Evolutionary conservation across 2,113 vertebrate genomes (phyloP), one percentile per base, ranked within the genome.

Genomic region (Melierax canorus): DNA sequence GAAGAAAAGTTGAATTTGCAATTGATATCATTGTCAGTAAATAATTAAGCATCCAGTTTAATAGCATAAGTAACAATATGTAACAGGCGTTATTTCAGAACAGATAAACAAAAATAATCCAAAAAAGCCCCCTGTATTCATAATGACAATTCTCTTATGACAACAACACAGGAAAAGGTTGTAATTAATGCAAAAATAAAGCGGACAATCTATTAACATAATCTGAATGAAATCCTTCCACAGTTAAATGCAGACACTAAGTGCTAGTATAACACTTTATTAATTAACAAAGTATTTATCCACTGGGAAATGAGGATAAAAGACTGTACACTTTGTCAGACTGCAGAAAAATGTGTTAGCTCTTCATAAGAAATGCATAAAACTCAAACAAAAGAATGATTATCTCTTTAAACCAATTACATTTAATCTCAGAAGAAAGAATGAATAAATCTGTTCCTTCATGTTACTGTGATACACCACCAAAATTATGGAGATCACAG

Each of bases 281-380:
- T 98, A 98, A 98, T 98, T 98, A 98, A 98, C 96, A 90, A 98
- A 98, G 97, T 96, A 98, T 98, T 98, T 98, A 98, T 98, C 98
- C 97, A 97, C 91, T 97, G 98, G 98, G 98, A 98, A 98, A 98
- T 94, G 92, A 97, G 97, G 97, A 98, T 98, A 97, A 98, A 97
- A 98, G 97, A 97, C 97, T 21, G 41, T 93, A 97, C 92, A 97
- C 88, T 98, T 97, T 98, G 98, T 98, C 95, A 98, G 96, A 86
- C 96, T 97, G 90, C 86, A 98, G 95, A 97, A 98, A 98, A 98
- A 98, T 97, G 92, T 98, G 97, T 98, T 98, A 98, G 97, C 86
- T 96, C 92, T 98, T 98, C 97, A 97, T 98, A 98, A 98, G 98
- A 97, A 98, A 98, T 98, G 97, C 96, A 98, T 97, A 98, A 97